These are phyloP conservation scores for Phortica variegata DNA, from an alignment of 1,140 invertebrate genomes.

Conservation along the genomic window DNA sequence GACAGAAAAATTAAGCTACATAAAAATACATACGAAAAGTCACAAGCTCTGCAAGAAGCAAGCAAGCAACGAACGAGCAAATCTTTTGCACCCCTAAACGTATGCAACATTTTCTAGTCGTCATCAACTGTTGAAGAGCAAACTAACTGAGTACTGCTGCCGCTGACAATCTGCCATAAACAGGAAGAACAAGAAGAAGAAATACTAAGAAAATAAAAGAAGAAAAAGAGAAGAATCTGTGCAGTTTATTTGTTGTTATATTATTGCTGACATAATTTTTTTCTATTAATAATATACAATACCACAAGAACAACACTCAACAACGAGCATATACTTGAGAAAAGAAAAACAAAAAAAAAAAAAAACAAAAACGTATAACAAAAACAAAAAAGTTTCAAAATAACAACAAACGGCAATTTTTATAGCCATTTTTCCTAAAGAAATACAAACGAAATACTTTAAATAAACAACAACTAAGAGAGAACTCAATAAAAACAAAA, in stretches of 20 bases:
- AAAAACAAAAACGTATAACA: slow-evolving; percentile 3
- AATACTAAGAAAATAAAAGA: too few species aligned
- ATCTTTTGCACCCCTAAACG: too few species aligned
- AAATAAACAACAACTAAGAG: slow-evolving; percentile 13
- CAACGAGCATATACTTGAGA: too few species aligned
- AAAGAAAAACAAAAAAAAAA: slow-evolving; percentile 2
- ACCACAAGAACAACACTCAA: slow-evolving; percentile 23
- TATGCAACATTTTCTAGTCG: slow-evolving; percentile 37
- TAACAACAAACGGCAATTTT: background rate
- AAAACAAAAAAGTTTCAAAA: background rate
- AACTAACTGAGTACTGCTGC: slow-evolving; percentile 22
- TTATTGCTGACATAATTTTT: too few species aligned
- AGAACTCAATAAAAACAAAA: slow-evolving; percentile 51
- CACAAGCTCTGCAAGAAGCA: background rate
- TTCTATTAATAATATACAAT: slow-evolving; percentile 5
- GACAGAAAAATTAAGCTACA: too few species aligned
- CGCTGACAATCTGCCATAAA: slow-evolving; percentile 18
- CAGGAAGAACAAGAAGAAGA: too few species aligned
- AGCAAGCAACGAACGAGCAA: too few species aligned
- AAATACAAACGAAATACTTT: background rate
- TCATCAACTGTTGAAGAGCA: too few species aligned
- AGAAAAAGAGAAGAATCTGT: too few species aligned
- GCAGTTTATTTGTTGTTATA: too few species aligned
- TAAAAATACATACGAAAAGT: slow-evolving; percentile 10
- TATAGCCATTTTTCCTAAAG: background rate